Evolutionary conservation across 2,888 invertebrate genomes (phyloP).

Genomic region (Siphlonurus alternatus): DNA sequence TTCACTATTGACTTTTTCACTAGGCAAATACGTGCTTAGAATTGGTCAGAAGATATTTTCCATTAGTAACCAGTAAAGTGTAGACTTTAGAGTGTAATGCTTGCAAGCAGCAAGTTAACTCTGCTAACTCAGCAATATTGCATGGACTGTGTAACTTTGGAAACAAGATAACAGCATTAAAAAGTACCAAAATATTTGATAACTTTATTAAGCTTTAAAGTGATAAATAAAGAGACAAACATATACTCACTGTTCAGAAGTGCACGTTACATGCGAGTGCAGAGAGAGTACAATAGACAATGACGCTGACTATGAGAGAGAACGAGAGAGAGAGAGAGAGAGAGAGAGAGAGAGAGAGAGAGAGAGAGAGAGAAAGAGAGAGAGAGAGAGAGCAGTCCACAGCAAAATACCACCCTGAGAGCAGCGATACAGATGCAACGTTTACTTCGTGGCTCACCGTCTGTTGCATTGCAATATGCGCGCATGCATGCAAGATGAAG

Average conservation of each 20-base stretch:
- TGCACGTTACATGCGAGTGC: neutral
- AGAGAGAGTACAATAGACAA: neutral
- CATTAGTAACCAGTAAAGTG: neutral
- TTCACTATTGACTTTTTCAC: neutral
- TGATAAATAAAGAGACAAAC: too few relatives aligned
- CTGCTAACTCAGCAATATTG: neutral
- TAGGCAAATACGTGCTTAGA: neutral
- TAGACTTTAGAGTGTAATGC: too few relatives aligned
- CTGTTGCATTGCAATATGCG: too few relatives aligned
- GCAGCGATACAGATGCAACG: too few relatives aligned
- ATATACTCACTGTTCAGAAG: too few relatives aligned
- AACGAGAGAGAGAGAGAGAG: conserved; percentile 1
- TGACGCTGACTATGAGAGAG: neutral
- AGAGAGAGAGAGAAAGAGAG: neutral
- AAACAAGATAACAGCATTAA: neutral
- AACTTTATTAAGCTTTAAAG: too few relatives aligned
- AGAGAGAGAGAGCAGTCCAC: neutral
- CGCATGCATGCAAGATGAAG: too few relatives aligned
- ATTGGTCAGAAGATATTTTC: neutral
- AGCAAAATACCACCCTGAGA: too few relatives aligned
- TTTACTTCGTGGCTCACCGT: too few relatives aligned
- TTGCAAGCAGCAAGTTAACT: neutral
- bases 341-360: neutral
- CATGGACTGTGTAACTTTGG: neutral
- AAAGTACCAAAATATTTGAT: neutral